phyloP scores from a whole-genome alignment of 2,797 vertebrate species.

The Molossus alvarezi region DNA sequence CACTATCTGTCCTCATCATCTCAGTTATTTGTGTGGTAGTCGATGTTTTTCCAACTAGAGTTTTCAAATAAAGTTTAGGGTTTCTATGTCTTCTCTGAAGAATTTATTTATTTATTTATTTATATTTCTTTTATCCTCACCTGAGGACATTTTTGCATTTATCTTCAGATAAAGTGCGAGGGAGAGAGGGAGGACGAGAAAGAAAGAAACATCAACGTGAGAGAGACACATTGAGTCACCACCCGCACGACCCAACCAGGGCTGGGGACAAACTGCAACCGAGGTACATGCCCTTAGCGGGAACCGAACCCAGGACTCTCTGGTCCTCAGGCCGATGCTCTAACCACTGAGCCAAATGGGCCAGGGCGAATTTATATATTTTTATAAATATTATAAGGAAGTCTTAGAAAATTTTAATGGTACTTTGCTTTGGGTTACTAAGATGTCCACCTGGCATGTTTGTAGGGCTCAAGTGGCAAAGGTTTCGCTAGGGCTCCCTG shows the following conservation, averaged over 20 bases:
- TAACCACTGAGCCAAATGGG: no score
- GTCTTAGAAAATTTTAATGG: conserved; percentile 6
- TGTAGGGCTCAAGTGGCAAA: background rate
- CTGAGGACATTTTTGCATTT: background rate
- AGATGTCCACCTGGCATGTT: background rate
- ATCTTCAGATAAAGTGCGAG: background rate
- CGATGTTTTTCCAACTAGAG: background rate
- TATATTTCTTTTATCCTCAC: no score
- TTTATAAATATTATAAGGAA: background rate
- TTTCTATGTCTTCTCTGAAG: background rate
- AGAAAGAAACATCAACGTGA: no score
- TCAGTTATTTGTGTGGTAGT: background rate
- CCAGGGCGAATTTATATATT: background rate
- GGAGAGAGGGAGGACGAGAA: no score
- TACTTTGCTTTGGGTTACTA: background rate
- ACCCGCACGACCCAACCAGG: no score
- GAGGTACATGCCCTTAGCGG: no score
- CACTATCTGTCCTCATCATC: background rate
- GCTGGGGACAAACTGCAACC: no score
- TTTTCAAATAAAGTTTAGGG: conserved; percentile 34
- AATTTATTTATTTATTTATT: background rate
- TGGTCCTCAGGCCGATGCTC: no score
- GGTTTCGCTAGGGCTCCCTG: background rate
- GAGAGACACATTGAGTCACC: no score
- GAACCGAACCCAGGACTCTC: no score